Percentiles rank a stretch among this genome's conserved stretches.
These are phyloP conservation scores for Trissoscelio sp. DNA, from an alignment of 2,888 invertebrate species.

Conservation along the genomic window DNA sequence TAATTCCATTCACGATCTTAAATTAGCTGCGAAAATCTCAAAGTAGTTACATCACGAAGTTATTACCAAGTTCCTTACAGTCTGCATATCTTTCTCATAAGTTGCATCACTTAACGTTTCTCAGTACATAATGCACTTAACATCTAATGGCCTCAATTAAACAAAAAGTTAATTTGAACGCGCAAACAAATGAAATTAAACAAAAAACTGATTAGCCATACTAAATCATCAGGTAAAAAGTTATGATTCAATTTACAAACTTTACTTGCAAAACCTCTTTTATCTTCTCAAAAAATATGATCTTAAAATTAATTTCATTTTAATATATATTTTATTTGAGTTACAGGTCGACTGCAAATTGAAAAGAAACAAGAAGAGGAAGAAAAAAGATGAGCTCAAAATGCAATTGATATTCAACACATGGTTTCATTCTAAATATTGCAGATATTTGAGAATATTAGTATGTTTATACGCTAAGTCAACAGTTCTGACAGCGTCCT, in stretches of 20 bases:
- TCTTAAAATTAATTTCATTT: no score
- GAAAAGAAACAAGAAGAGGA: no score
- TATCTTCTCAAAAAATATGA: no score
- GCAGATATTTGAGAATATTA: no score
- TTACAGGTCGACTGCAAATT: no score
- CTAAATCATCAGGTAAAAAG: background rate
- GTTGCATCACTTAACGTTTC: slow-evolving; percentile 56
- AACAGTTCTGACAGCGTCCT: no score
- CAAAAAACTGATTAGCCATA: slow-evolving; percentile 24
- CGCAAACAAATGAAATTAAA: slow-evolving; percentile 37
- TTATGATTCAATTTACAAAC: background rate
- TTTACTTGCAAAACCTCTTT: no score
- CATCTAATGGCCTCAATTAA: slow-evolving; percentile 46
- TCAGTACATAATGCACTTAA: slow-evolving; percentile 40
- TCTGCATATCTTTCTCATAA: slow-evolving; percentile 53
- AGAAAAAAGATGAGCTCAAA: no score
- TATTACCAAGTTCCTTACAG: slow-evolving; percentile 48
- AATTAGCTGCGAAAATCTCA: slow-evolving; percentile 58
- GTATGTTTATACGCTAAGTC: no score
- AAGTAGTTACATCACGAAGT: slow-evolving; percentile 57
- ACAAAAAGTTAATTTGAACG: slow-evolving; percentile 45
- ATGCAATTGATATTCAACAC: no score
- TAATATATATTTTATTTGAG: no score
- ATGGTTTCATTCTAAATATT: no score
- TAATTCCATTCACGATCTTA: slow-evolving; percentile 47